Base-by-base conservation (phyloP, 2,113 vertebrate species). In the Xenopus laevis region DNA sequence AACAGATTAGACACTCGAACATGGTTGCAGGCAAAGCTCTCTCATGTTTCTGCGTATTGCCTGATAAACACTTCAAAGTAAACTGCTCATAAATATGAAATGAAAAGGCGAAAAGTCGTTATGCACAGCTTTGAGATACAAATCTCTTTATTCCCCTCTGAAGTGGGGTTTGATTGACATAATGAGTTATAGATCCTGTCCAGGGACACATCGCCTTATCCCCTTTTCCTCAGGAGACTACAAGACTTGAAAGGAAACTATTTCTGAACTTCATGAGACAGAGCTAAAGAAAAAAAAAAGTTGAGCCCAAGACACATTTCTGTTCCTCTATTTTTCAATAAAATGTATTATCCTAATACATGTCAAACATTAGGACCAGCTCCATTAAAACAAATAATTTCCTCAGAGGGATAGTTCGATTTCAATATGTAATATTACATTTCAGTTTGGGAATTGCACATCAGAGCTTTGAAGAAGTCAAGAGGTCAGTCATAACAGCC, bases 61-160 rank as follows among this genome's bases (percentile, higher is more conserved):
- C 90, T 91, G 91, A 95, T 94, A 94, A 94, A 93, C 89, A 92
- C 91, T 91, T 92, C 91, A 93, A 93, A 93, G 92, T 89, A 90
- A 90, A 87, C 87, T 82, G 84, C 88, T 92, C 91, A 92, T 92
- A 92, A 93, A 93, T 90, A 92, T 92, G 89, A 93, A 92, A 92
- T 90, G 88, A 92, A 91, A 91, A 91, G 88, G 87, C 33, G 79
- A 86, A 86, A 89, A 90, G 91, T 91, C 87, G 88, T 89, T 90
- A 90, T 87, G 88, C 83, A 86, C 84, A 84, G 88, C 89, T 93
- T 91, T 89, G 87, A 92, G 92, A 92, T 92, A 90, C 89, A 90
- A 90, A 92, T 93, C 87, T 90, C 87, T 93, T 93, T 92, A 89
- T 93, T 93, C 91, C 91, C 88, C 80, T 92, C 89, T 91, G 91